Evolutionary conservation across 2,797 vertebrate species (phyloP).

Genomic region (Alcedo atthis): DNA sequence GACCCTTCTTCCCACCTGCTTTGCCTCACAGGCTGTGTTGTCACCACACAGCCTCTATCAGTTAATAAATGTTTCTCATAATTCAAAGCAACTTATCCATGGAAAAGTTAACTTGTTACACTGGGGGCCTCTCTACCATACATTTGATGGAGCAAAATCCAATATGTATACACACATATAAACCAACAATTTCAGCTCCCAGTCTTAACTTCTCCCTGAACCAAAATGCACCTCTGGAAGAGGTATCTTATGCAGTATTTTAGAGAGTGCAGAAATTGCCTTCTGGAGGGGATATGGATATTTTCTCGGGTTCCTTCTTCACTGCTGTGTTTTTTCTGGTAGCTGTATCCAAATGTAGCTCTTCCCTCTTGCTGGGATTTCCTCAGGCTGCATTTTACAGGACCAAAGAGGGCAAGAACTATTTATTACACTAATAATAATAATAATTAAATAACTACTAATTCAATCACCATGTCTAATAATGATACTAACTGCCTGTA

Average conservation of each 20-base stretch:
- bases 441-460: conserved; percentile 45
- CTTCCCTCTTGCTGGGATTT: neutral
- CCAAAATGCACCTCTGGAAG: neutral
- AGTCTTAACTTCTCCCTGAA: neutral
- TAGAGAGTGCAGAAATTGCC: neutral
- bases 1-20: conserved; percentile 50
- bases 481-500: neutral
- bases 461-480: conserved; percentile 39
- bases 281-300: neutral
- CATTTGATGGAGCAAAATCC: neutral
- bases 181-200: neutral
- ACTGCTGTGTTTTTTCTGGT: neutral
- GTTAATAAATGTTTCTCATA: conserved; percentile 13
- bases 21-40: conserved; percentile 48
- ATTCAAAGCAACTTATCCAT: neutral
- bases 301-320: neutral
- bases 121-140: neutral
- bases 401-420: conserved; percentile 4
- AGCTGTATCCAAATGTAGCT: neutral
- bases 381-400: conserved; percentile 15
- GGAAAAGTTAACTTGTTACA: neutral
- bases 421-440: conserved; percentile 44
- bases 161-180: accelerated
- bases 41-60: conserved; percentile 1
- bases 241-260: neutral